These are phyloP conservation scores for Girardinus metallicus DNA, from an alignment of 2,797 vertebrate species.

Conservation along the genomic window DNA sequence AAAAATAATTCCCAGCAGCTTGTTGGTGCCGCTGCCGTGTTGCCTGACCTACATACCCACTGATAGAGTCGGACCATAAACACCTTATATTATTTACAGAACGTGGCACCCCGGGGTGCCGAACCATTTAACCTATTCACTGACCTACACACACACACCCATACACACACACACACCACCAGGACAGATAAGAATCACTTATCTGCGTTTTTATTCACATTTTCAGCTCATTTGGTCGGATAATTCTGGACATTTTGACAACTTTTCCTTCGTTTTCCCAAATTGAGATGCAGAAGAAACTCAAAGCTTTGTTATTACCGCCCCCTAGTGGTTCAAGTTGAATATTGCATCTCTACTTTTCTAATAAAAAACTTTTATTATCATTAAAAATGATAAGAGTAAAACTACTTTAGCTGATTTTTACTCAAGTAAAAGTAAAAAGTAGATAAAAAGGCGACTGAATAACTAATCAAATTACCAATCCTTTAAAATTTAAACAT, in stretches of 20 bases:
- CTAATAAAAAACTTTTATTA: background rate
- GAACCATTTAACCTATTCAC: constrained; percentile 45
- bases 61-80: constrained; percentile 52
- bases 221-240: background rate
- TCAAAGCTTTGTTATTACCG: background rate
- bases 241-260: background rate
- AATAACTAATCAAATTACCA: too few species aligned
- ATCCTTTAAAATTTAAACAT: too few species aligned
- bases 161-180: background rate
- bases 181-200: background rate
- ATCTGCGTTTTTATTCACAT: background rate
- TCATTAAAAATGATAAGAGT: background rate
- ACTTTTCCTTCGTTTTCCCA: background rate
- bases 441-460: too few species aligned
- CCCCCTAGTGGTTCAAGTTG: constrained; percentile 39
- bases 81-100: constrained; percentile 53
- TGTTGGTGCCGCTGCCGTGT: constrained; percentile 2
- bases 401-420: too few species aligned
- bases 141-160: constrained; percentile 13
- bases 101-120: constrained; percentile 26
- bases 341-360: background rate
- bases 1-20: constrained; percentile 52
- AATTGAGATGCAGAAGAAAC: background rate
- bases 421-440: too few species aligned
- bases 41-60: constrained; percentile 58